phyloP scores from a whole-genome alignment of 64 coral and sea anemone species.

The Montipora foliosa region DNA sequence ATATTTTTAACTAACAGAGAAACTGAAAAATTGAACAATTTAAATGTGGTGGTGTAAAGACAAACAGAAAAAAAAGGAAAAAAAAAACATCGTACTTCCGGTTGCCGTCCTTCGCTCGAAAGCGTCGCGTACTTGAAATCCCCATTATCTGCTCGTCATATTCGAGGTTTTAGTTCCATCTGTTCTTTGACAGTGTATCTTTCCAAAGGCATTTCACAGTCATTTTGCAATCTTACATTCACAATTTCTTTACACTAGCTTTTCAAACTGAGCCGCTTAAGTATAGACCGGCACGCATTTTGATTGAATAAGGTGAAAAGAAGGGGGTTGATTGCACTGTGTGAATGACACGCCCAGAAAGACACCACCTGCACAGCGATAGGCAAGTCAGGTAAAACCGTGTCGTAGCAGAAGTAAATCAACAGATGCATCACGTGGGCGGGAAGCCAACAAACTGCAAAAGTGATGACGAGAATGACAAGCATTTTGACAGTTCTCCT shows the following conservation, averaged over 20 bases:
- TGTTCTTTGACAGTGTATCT: too few relatives aligned
- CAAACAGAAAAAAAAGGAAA: too few relatives aligned
- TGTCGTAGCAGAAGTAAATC: not conserved
- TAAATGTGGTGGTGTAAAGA: too few relatives aligned
- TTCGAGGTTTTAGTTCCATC: too few relatives aligned
- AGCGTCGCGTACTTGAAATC: too few relatives aligned
- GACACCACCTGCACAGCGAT: not conserved
- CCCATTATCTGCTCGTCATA: too few relatives aligned
- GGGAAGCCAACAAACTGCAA: slow-evolving; percentile 83
- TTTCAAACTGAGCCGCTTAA: not conserved
- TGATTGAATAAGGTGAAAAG: slow-evolving; percentile 21
- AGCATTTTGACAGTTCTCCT: slow-evolving; percentile 76
- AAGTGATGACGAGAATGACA: slow-evolving; percentile 66
- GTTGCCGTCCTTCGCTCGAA: too few relatives aligned
- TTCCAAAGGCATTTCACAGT: not conserved
- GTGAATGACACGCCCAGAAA: slow-evolving; percentile 67
- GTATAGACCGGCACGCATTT: not conserved
- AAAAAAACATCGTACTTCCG: too few relatives aligned
- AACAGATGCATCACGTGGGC: slow-evolving; percentile 74
- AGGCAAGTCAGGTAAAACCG: not conserved
- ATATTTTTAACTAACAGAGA: too few relatives aligned
- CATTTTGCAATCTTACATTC: not conserved
- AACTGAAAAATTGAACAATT: too few relatives aligned
- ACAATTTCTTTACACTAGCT: not conserved
- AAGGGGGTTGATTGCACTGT: slow-evolving; percentile 79